A percentile compares a stretch with the other conserved stretches of the same genome.
These are phyloP conservation scores for Asteroscopus sphinx DNA, from an alignment of 2,888 invertebrate genomes.

Conservation along the genomic window DNA sequence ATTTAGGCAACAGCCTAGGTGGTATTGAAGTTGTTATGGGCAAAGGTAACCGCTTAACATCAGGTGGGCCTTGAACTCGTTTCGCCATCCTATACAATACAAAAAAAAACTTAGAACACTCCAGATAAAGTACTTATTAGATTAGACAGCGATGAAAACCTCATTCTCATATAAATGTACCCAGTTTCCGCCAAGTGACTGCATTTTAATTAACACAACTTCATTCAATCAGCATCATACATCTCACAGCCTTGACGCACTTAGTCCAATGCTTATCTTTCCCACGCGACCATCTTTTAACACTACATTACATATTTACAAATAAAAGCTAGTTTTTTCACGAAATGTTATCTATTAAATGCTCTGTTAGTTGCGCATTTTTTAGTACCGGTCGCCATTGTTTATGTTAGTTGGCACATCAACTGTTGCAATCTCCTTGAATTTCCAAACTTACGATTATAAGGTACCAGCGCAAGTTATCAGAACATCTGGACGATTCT, in stretches of 20 bases:
- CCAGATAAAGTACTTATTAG: conserved; percentile 19
- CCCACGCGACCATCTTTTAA: conserved; percentile 74
- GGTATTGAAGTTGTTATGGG: no score
- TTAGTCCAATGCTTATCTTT: conserved; percentile 64
- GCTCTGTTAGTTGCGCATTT: conserved; percentile 66
- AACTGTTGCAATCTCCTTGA: conserved; percentile 71
- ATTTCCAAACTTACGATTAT: conserved; percentile 67
- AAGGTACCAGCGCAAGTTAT: conserved; percentile 62
- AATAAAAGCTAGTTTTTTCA: conserved; percentile 64
- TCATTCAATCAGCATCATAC: conserved; percentile 64
- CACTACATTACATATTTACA: conserved; percentile 54
- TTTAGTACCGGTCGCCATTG: conserved; percentile 75
- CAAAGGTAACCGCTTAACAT: no score
- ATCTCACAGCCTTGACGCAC: conserved; percentile 72
- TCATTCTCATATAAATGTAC: conserved; percentile 32
- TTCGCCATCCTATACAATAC: not conserved
- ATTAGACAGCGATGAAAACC: conserved; percentile 27
- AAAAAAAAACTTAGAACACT: conserved; percentile 1
- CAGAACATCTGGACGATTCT: conserved; percentile 77
- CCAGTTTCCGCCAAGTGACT: conserved; percentile 48
- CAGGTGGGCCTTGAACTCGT: no score
- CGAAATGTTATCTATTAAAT: conserved; percentile 68
- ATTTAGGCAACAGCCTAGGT: no score
- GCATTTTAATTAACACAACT: conserved; percentile 65
- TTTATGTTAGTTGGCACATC: conserved; percentile 77